Conservation (phyloP, 1,140 invertebrate species). For the Drosophila pachea region DNA sequence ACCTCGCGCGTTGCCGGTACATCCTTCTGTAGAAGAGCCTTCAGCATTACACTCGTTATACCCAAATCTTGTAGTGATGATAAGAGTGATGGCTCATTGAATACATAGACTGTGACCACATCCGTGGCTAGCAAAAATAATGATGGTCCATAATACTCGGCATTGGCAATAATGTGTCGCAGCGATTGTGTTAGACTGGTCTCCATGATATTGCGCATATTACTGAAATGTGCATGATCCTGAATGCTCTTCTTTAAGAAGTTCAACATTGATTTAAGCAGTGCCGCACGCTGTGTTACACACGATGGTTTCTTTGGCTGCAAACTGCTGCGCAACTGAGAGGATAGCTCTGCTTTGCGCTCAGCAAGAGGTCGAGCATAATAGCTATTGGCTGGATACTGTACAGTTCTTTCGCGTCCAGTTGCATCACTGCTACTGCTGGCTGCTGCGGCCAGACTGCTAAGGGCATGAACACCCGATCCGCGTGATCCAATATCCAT, state of each 20-base stretch:
- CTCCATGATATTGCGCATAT: constrained; percentile 94
- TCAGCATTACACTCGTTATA: constrained; percentile 92
- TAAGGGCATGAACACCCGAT: constrained; percentile 19
- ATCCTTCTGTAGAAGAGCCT: constrained; percentile 92
- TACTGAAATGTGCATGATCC: constrained; percentile 89
- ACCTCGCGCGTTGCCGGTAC: constrained; percentile 94
- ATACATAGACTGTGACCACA: constrained; percentile 95
- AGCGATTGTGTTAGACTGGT: constrained; percentile 89
- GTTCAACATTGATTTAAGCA: constrained; percentile 94
- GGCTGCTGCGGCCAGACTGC: constrained; percentile 18
- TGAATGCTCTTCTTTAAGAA: constrained; percentile 93
- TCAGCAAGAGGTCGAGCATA: constrained; percentile 68
- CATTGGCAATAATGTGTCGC: constrained; percentile 95
- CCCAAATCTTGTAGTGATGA: constrained; percentile 93
- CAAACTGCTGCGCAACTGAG: constrained; percentile 59
- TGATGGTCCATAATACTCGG: constrained; percentile 94
- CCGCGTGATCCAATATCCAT: constrained; percentile 24
- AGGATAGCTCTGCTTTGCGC: constrained; percentile 60
- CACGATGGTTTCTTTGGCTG: constrained; percentile 80
- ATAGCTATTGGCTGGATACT: constrained; percentile 67
- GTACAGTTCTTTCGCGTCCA: constrained; percentile 12
- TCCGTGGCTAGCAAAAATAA: constrained; percentile 93
- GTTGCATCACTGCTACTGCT: constrained; percentile 11
- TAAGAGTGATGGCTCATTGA: constrained; percentile 93
- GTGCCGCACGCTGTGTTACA: constrained; percentile 90